Evolutionary conservation across 2,888 invertebrate genomes (phyloP).

Genomic region (Drosophila silvestris): DNA sequence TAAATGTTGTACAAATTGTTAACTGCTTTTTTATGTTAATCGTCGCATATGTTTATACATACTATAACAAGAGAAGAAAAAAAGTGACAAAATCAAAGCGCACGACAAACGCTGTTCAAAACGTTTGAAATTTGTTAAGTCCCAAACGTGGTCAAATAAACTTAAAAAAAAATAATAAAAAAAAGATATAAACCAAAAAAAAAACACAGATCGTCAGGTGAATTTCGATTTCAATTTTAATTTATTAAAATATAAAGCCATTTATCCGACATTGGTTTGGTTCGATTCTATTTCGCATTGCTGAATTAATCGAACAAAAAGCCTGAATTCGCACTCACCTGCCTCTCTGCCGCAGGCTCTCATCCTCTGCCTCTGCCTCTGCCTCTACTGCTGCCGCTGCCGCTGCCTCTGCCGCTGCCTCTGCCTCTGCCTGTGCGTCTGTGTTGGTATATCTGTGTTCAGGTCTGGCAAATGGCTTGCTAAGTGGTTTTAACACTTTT

Average conservation of each 20-base stretch:
- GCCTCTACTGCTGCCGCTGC: no score
- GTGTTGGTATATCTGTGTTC: constrained; percentile 19
- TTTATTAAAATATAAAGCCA: constrained; percentile 38
- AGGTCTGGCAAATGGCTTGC: constrained; percentile 73
- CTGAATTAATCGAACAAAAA: constrained; percentile 18
- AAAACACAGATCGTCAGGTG: constrained; percentile 35
- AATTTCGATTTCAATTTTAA: constrained; percentile 41
- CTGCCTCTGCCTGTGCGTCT: constrained; percentile 1
- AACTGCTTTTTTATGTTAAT: constrained; percentile 80
- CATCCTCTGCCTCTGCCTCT: not conserved
- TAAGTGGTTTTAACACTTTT: constrained; percentile 84
- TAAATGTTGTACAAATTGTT: constrained; percentile 81
- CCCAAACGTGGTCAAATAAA: constrained; percentile 36
- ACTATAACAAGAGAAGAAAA: constrained; percentile 30
- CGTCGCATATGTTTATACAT: constrained; percentile 60
- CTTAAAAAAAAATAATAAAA: constrained; percentile 5
- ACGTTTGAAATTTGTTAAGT: constrained; percentile 36
- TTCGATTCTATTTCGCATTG: constrained; percentile 38
- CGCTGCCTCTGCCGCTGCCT: not conserved
- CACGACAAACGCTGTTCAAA: constrained; percentile 40
- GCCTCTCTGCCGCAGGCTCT: not conserved
- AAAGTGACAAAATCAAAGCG: constrained; percentile 72
- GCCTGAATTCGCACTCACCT: constrained; percentile 23
- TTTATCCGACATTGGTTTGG: constrained; percentile 14
- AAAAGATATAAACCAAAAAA: not conserved